Conservation (phyloP, 2,888 invertebrate genomes). For the Mesoligia furuncula region DNA sequence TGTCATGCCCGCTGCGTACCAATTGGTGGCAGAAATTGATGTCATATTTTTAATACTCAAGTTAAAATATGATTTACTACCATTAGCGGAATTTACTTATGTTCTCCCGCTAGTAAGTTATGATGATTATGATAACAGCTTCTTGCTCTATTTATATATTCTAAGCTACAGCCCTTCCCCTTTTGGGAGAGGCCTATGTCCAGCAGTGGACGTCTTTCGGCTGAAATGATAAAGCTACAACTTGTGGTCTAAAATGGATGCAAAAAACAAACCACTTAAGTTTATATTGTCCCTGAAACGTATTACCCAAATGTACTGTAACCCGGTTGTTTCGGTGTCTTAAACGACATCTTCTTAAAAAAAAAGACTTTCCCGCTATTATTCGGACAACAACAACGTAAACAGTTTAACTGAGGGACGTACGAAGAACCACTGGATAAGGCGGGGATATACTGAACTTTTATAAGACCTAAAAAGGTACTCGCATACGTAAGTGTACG, state of each 20-base stretch:
- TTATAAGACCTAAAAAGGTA: background rate
- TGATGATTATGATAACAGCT: background rate
- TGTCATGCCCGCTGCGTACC: too few species aligned
- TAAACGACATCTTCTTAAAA: conserved; percentile 55
- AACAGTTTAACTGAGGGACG: conserved; percentile 64
- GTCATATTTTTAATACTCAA: background rate
- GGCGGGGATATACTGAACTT: conserved; percentile 30
- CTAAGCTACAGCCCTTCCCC: too few species aligned
- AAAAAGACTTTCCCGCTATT: conserved; percentile 64
- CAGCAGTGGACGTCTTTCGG: too few species aligned
- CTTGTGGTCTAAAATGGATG: background rate
- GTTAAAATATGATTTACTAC: background rate
- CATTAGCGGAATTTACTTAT: background rate
- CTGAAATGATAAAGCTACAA: too few species aligned
- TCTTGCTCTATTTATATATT: background rate
- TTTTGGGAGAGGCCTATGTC: too few species aligned
- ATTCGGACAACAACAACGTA: conserved; percentile 67
- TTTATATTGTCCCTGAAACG: conserved; percentile 1
- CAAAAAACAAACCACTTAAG: conserved; percentile 22
- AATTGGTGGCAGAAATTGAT: background rate
- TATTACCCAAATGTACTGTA: conserved; percentile 24
- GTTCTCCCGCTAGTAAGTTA: background rate
- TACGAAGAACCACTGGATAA: conserved; percentile 40
- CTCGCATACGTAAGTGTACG: background rate
- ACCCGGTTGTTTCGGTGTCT: conserved; percentile 30